phyloP scores from a whole-genome alignment of 1,140 invertebrate species.

The Drosophila neocordata region DNA sequence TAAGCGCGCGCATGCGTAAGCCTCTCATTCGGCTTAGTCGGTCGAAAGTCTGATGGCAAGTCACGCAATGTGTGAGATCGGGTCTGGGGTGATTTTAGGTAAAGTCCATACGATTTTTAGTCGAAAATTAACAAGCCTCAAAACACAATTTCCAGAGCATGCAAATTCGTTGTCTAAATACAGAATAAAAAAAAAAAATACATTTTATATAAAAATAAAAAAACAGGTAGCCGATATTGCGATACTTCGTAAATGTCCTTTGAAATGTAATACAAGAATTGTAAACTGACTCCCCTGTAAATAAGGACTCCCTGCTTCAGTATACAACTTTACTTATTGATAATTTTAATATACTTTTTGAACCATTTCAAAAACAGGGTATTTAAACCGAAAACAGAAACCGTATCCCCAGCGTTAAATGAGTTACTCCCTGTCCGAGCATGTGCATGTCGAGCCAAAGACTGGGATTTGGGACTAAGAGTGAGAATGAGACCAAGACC shows the following conservation, averaged over 20 bases:
- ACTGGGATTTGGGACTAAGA: conserved; percentile 28
- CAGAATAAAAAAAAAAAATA: conserved; percentile 31
- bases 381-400: conserved; percentile 41
- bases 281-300: no score
- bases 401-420: conserved; percentile 61
- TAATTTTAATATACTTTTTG: no score
- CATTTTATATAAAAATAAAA: background rate
- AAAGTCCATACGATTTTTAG: conserved; percentile 64
- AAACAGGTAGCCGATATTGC: background rate
- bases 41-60: conserved; percentile 33
- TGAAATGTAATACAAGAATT: background rate
- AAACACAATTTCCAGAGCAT: conserved; percentile 80
- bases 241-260: background rate
- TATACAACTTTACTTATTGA: no score
- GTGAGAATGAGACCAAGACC: background rate
- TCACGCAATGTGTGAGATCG: conserved; percentile 64
- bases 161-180: conserved; percentile 82
- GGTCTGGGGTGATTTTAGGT: conserved; percentile 23
- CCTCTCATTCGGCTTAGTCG: conserved; percentile 43
- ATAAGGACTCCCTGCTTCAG: no score
- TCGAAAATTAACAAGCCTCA: conserved; percentile 79
- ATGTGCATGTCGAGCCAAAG: conserved; percentile 72
- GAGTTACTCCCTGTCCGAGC: conserved; percentile 74
- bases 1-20: conserved; percentile 81
- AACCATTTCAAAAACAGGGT: background rate